Conservation (phyloP, 2,888 invertebrate genomes). For the Synanthedon andrenaeformis region DNA sequence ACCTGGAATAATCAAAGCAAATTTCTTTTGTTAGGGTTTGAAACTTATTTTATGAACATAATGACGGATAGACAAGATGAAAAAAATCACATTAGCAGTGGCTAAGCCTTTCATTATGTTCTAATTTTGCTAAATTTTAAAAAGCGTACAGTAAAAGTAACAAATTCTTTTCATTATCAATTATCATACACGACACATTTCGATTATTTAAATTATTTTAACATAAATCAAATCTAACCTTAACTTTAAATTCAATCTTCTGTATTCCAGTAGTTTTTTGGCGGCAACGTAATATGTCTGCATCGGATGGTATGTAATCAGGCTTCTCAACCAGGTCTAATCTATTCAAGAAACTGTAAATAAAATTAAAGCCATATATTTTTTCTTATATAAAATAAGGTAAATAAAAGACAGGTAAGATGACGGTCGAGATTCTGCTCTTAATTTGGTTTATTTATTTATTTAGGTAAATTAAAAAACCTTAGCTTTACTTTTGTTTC, state of each 20-base stretch:
- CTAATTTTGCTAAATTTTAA: too few species aligned
- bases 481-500: too few species aligned
- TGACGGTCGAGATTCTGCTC: conserved; percentile 1
- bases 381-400: neutral
- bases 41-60: too few species aligned
- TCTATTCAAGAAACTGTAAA: conserved; percentile 79
- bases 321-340: conserved; percentile 73
- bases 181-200: too few species aligned
- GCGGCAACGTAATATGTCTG: conserved; percentile 83
- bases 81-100: too few species aligned
- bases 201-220: too few species aligned
- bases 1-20: conserved; percentile 35
- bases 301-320: conserved; percentile 78
- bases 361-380: conserved; percentile 2
- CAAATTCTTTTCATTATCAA: too few species aligned
- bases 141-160: too few species aligned
- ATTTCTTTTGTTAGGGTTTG: neutral
- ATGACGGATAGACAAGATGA: neutral
- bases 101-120: too few species aligned
- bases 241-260: conserved; percentile 79
- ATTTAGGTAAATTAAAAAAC: too few species aligned
- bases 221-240: conserved; percentile 46
- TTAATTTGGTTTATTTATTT: too few species aligned
- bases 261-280: conserved; percentile 80
- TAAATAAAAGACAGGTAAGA: too few species aligned